Percentiles rank a stretch among this genome's conserved stretches.
phyloP scores from a whole-genome alignment of 2,113 vertebrate species.

The Dermatemys mawii region DNA sequence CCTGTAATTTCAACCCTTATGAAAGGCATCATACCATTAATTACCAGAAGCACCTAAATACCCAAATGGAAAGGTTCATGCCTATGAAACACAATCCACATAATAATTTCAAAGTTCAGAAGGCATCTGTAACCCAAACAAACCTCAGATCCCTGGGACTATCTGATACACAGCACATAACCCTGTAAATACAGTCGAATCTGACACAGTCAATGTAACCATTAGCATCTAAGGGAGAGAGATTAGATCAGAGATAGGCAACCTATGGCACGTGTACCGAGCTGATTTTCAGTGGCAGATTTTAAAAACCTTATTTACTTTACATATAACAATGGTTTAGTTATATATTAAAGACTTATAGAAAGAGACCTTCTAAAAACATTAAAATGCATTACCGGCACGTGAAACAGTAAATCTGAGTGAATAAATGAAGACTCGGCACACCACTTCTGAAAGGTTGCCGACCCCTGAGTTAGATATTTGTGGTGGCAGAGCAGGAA shows the following conservation, averaged over 20 bases:
- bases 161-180: background rate
- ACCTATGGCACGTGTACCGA: too few relatives aligned
- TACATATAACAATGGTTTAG: too few relatives aligned
- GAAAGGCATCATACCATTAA: background rate
- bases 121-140: background rate
- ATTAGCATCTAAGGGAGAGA: background rate
- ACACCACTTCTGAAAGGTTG: too few relatives aligned
- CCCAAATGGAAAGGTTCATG: background rate
- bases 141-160: background rate
- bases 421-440: too few relatives aligned
- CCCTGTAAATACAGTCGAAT: background rate
- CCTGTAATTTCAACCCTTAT: background rate
- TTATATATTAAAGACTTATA: too few relatives aligned
- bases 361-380: too few relatives aligned
- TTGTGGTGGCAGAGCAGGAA: background rate
- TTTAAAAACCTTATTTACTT: too few relatives aligned
- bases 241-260: too few relatives aligned
- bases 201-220: background rate
- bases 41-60: background rate
- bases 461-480: too few relatives aligned
- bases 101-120: background rate
- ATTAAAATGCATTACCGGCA: too few relatives aligned
- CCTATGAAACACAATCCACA: background rate
- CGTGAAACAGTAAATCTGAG: too few relatives aligned
- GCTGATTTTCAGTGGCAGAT: too few relatives aligned